Base-by-base conservation (phyloP, 2,888 invertebrate genomes). In the Agrilus biguttatus region DNA sequence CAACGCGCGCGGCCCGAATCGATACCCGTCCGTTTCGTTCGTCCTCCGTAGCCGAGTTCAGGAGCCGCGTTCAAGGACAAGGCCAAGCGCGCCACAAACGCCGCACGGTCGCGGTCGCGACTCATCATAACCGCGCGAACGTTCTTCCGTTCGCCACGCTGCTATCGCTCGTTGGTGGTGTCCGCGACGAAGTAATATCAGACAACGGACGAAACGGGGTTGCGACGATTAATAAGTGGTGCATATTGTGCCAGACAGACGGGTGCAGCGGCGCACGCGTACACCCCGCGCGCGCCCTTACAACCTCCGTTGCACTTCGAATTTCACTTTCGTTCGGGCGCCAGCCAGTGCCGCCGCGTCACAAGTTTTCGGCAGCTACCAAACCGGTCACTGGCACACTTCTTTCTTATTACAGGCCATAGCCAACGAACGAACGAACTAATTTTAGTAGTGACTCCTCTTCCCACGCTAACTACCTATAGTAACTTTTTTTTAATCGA, bases 181-280 rank as follows among this genome's bases (percentile, higher is more conserved):
- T 44, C 47, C 48, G 48, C 46, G 48, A 44, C 42, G 41, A 48
- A 45, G 45, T 47, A 47, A 41, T 44, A 38, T 43, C 41, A 48
- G 48, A 48, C 49, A 44, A 48, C 50, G 51, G 52, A 49, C 49
- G 49, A 73, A 28, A 28, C 28, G 28, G 28, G 28, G 28, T 28
- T 28, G 28, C 28, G 28, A 28, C 28, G 8, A 28, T 28, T 28
- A n/a, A n/a, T n/a, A 28, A 28, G 28, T 28, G 28, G 73, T 72
- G 59, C 60, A 60, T 71, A 28, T 28, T 10, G 71, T 69, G 69
- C 68, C 71, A 73, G 73, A 73, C 72, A 66, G 72, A 73, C 72
- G 48, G 51, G 48, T 45, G 46, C 44, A 45, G 47, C 28, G 28
- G 28, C 52, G 53, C 51, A 50, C 45, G 50, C 52, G 51, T 51